Evolutionary conservation across 2,888 invertebrate species (phyloP).

Genomic region (Melipona bicolor): DNA sequence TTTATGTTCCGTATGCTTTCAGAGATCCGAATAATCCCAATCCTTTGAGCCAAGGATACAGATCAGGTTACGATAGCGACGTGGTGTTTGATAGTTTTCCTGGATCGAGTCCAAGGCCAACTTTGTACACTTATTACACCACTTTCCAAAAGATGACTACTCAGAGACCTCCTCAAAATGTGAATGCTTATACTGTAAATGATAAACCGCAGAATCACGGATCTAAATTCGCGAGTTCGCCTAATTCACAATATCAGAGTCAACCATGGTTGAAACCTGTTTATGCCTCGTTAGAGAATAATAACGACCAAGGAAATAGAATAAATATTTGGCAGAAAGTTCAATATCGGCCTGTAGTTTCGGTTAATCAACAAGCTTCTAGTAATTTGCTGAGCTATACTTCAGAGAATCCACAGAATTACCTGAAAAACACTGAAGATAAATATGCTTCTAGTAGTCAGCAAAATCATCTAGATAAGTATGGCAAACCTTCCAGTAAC

Average conservation of each 20-base stretch:
- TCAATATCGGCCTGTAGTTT: slow-evolving; percentile 18
- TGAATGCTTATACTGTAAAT: slow-evolving; percentile 33
- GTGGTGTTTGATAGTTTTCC: slow-evolving; percentile 69
- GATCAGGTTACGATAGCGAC: slow-evolving; percentile 57
- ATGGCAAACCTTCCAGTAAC: background rate
- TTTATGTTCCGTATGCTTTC: slow-evolving; percentile 61
- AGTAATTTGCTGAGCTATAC: no score
- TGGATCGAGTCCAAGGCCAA: slow-evolving; percentile 63
- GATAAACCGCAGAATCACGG: slow-evolving; percentile 27
- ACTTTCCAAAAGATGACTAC: slow-evolving; percentile 53
- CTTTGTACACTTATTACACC: slow-evolving; percentile 71
- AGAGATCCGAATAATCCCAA: slow-evolving; percentile 78
- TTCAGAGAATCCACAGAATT: no score
- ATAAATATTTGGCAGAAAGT: slow-evolving; percentile 28
- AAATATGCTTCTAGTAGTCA: no score
- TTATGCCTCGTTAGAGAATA: slow-evolving; percentile 14
- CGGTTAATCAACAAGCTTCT: background rate
- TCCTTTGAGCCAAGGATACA: slow-evolving; percentile 75
- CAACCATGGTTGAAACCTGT: slow-evolving; percentile 12
- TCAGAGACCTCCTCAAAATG: slow-evolving; percentile 24
- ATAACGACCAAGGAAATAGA: background rate
- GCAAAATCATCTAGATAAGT: no score
- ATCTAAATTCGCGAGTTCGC: background rate
- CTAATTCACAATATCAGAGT: slow-evolving; percentile 8
- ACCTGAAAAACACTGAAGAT: no score